These are phyloP conservation scores for Cololabis saira DNA, from an alignment of 2,113 vertebrate species.

Conservation along the genomic window DNA sequence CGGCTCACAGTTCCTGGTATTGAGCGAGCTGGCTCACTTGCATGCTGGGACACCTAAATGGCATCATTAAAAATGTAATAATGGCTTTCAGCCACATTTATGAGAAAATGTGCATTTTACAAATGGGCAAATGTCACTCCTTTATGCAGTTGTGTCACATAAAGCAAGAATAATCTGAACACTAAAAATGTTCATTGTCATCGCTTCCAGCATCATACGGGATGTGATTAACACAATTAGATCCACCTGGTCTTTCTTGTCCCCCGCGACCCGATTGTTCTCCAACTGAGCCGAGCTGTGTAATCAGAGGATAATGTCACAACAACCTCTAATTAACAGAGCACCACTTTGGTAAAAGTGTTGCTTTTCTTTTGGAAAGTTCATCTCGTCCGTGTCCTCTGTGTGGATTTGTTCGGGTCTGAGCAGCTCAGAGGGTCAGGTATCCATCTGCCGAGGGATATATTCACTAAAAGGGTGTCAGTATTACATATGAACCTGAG, in stretches of 20 bases:
- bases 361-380: not conserved
- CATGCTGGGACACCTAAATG: slow-evolving; percentile 5
- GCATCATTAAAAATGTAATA: slow-evolving; percentile 16
- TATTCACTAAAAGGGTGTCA: slow-evolving; percentile 5
- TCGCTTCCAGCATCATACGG: slow-evolving; percentile 7
- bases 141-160: not conserved
- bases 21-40: slow-evolving; percentile 10
- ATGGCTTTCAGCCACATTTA: slow-evolving; percentile 2
- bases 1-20: not conserved
- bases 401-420: not conserved
- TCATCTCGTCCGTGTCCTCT: not conserved
- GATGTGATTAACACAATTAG: slow-evolving; percentile 49
- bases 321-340: not conserved
- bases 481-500: not conserved
- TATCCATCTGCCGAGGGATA: slow-evolving; percentile 5
- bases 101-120: not conserved
- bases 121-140: not conserved
- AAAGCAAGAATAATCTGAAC: slow-evolving; percentile 1
- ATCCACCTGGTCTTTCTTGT: slow-evolving; percentile 31
- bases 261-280: slow-evolving; percentile 16
- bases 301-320: slow-evolving; percentile 1
- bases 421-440: slow-evolving; percentile 10
- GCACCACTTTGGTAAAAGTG: not conserved
- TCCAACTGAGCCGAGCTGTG: not conserved
- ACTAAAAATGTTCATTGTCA: slow-evolving; percentile 18